Conservation (phyloP, 35 echinoderm and acorn worm genomes). For the Heliocidaris tuberculata region DNA sequence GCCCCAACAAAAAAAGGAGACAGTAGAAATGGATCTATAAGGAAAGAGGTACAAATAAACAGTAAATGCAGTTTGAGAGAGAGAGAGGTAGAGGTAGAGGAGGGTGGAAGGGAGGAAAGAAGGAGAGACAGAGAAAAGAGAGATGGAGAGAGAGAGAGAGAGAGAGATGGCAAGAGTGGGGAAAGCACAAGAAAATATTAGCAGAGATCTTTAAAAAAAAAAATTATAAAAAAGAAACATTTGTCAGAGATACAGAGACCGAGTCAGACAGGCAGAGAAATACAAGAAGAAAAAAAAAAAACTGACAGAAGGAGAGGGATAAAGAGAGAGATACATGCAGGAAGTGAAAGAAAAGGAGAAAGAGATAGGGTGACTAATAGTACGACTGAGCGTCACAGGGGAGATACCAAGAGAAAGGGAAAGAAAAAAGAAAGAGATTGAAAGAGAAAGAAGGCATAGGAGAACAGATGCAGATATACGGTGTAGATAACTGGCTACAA, state of each 20-base stretch:
- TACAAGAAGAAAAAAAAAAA: not conserved
- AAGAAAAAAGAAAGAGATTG: not conserved
- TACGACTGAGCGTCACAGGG: too few species aligned
- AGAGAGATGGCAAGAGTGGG: not conserved
- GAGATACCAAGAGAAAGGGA: not conserved
- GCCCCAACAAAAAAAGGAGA: too few species aligned
- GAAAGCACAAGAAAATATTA: not conserved
- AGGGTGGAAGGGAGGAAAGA: not conserved
- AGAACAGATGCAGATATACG: too few species aligned
- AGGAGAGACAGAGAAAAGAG: not conserved
- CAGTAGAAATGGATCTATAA: too few species aligned
- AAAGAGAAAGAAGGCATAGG: not conserved
- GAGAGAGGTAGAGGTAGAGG: not conserved
- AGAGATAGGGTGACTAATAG: too few species aligned
- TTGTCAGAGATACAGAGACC: not conserved
- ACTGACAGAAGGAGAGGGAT: not conserved
- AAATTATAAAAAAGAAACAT: not conserved
- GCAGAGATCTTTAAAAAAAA: too few species aligned
- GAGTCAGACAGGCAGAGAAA: too few species aligned
- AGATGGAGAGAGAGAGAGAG: not conserved
- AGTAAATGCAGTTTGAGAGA: not conserved
- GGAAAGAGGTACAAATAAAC: not conserved
- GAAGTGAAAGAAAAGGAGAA: not conserved
- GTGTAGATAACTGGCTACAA: too few species aligned
- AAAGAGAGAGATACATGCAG: not conserved